Base-by-base conservation (phyloP, 2,797 vertebrate species). In the Cheracebus regulus region DNA sequence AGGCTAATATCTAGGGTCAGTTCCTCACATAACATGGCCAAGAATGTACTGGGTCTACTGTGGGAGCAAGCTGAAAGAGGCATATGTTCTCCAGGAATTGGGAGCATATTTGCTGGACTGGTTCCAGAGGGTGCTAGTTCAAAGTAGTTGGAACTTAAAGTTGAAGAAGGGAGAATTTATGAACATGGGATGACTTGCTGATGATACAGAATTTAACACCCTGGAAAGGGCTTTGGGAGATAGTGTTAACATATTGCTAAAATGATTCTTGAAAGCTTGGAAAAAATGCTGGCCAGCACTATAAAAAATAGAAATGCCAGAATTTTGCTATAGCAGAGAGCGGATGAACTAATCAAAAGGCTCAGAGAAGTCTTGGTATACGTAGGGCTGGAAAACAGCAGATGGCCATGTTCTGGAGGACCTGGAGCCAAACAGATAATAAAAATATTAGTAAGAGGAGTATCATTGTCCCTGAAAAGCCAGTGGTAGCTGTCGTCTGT, bases 151-250 rank as follows among this genome's bases (percentile, higher is more conserved):
- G 39, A 89, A 87, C n/a, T 58, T 41, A 72, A 80, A 81, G 36
- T 24, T 39, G 41, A 75, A 79, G 81, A 84, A 86, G 22, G 17
- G 17, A 55, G 20, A 76, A 19, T 93, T 86, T 48, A 79, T 92
- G 64, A 76, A 80, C 28, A 30, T 81, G 36, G 22, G n/a, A 80
- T 6, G 26, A 50, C 12, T 82, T 10, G 28, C 44, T 36, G 6
- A 39, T 17, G 8, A 70, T 82, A 79, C 4, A 84, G 26, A 85
- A 93, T 94, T 88, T 88, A 95, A 67, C 17, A 44, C 3, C 8
- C 57, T 92, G 57, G 24, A 36, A 70, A 41, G 83, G n/a, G 39
- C 73, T 96, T 92, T 85, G 39, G 46, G 80, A 97, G 39, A 90
- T 36, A 11, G 26, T 73, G 8, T 75, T 87, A 93, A 81, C 36